Evolutionary conservation across 2,797 vertebrate genomes (phyloP).

Genomic region (Sciurus vulgaris): DNA sequence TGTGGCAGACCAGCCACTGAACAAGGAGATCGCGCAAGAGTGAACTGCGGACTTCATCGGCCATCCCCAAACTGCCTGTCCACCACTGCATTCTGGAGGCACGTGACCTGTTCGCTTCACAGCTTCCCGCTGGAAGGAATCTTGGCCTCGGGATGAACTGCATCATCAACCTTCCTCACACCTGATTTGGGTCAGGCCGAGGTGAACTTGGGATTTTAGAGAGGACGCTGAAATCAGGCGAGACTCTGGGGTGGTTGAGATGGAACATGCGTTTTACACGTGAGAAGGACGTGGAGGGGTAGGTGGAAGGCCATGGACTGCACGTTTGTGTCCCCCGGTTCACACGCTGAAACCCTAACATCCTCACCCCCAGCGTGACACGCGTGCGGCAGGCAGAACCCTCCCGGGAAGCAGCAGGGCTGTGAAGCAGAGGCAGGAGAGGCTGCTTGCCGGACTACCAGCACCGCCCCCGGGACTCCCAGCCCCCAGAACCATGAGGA

Average conservation of each 20-base stretch:
- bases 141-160: background rate
- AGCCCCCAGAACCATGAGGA: background rate
- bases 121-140: background rate
- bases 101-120: background rate
- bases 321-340: background rate
- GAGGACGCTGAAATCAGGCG: background rate
- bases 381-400: background rate
- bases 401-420: background rate
- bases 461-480: too few species aligned
- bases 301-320: background rate
- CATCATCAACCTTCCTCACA: background rate
- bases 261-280: background rate
- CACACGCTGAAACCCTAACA: background rate
- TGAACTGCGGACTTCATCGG: background rate
- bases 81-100: background rate
- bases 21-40: background rate
- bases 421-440: background rate
- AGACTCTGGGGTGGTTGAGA: background rate
- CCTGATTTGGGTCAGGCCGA: background rate
- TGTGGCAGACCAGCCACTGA: background rate
- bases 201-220: background rate
- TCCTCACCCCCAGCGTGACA: background rate
- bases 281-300: too few species aligned
- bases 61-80: background rate
- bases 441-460: background rate